Evolutionary conservation across 1,140 invertebrate genomes (phyloP).

Genomic region (Cherax quadricarinatus): DNA sequence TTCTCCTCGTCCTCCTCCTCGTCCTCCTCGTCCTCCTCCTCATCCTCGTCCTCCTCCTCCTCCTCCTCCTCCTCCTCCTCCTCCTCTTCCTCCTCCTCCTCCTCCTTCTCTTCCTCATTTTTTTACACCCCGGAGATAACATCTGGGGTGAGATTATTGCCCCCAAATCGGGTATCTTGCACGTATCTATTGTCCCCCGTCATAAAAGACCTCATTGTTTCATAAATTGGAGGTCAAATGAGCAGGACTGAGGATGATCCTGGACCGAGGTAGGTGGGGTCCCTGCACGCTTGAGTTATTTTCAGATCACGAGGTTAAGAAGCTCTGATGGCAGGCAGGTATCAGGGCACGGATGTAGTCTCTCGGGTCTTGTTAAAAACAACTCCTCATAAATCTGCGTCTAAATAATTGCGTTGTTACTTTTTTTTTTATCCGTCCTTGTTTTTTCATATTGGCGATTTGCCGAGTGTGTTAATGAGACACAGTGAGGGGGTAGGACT

Average conservation of each 20-base stretch:
- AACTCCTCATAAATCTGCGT: not conserved
- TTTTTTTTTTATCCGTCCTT: not conserved
- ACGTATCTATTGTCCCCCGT: conserved; percentile 23
- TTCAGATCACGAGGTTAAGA: not conserved
- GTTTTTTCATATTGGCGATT: not conserved
- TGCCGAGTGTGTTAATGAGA: no score
- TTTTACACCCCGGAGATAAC: not conserved
- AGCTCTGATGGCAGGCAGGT: not conserved
- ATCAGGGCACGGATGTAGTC: not conserved
- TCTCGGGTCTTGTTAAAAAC: not conserved
- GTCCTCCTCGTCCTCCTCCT: no score
- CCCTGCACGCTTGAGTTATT: not conserved
- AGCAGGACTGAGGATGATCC: not conserved
- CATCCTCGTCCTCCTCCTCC: no score
- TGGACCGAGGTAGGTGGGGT: not conserved
- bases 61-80: not conserved
- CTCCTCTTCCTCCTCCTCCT: not conserved
- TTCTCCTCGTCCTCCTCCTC: no score
- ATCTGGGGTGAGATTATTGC: not conserved
- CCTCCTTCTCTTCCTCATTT: not conserved
- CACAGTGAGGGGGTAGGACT: no score
- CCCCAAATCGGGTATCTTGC: conserved; percentile 22
- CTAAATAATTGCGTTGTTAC: not conserved
- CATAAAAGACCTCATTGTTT: not conserved
- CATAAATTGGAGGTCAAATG: conserved; percentile 17